phyloP scores from a whole-genome alignment of 2,113 vertebrate genomes.

The Phalacrocorax pelagicus region DNA sequence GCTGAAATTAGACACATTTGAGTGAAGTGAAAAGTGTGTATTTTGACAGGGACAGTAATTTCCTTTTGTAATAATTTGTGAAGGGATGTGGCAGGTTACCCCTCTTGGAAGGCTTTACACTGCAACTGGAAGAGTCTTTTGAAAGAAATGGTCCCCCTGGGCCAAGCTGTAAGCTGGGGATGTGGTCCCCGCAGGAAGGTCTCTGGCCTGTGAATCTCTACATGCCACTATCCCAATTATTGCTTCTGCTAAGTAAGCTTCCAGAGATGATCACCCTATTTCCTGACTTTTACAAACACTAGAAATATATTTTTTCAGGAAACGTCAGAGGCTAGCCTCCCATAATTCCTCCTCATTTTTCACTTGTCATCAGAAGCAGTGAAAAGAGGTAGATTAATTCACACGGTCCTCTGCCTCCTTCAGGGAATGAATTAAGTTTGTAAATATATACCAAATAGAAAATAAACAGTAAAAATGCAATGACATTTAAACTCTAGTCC shows the following conservation, averaged over 20 bases:
- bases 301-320: neutral
- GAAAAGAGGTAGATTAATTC: slow-evolving; percentile 8
- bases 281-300: neutral
- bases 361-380: slow-evolving; percentile 1
- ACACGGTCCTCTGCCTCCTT: neutral
- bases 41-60: neutral
- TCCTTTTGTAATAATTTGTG: neutral
- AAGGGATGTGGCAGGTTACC: neutral
- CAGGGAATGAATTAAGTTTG: slow-evolving; percentile 30
- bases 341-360: slow-evolving; percentile 24
- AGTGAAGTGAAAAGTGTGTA: neutral
- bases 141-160: neutral
- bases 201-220: neutral
- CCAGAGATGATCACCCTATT: neutral
- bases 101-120: neutral
- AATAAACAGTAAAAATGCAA: neutral
- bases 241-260: neutral
- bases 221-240: neutral
- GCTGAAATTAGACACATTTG: neutral
- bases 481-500: slow-evolving; percentile 14
- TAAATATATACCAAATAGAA: slow-evolving; percentile 16
- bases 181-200: neutral
- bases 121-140: neutral
- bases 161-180: neutral
- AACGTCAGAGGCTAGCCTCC: neutral